Evolutionary conservation across 2,113 vertebrate genomes (phyloP).

Genomic region (Malurus elegans): DNA sequence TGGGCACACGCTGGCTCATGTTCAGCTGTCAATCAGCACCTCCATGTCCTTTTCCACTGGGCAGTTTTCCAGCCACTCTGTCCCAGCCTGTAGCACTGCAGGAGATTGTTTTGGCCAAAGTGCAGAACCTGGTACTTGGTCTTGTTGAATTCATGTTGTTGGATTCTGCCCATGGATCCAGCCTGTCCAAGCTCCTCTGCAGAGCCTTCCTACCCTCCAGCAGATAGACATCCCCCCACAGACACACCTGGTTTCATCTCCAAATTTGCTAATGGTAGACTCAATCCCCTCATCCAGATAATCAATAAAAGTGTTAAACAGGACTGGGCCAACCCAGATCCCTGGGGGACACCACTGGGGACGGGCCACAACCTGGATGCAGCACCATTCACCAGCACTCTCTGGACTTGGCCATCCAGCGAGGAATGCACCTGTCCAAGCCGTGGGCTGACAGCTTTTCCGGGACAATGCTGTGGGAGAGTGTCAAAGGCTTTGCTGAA

Average conservation of each 20-base stretch:
- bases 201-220: background rate
- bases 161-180: background rate
- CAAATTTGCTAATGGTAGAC: background rate
- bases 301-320: background rate
- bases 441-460: background rate
- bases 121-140: background rate
- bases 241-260: background rate
- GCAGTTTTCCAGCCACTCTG: background rate
- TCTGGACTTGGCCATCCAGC: background rate
- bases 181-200: background rate
- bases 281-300: background rate
- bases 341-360: background rate
- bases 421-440: background rate
- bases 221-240: background rate
- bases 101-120: background rate
- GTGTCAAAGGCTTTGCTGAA: background rate
- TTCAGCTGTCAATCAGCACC: background rate
- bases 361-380: accelerated
- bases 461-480: background rate
- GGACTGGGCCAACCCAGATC: background rate
- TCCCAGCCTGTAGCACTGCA: background rate
- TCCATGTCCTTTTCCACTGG: background rate
- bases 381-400: background rate
- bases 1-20: accelerated
- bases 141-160: background rate